Percentiles rank a stretch among this genome's conserved stretches.
phyloP scores from a whole-genome alignment of 2,113 vertebrate genomes.

The Urocitellus parryii region DNA sequence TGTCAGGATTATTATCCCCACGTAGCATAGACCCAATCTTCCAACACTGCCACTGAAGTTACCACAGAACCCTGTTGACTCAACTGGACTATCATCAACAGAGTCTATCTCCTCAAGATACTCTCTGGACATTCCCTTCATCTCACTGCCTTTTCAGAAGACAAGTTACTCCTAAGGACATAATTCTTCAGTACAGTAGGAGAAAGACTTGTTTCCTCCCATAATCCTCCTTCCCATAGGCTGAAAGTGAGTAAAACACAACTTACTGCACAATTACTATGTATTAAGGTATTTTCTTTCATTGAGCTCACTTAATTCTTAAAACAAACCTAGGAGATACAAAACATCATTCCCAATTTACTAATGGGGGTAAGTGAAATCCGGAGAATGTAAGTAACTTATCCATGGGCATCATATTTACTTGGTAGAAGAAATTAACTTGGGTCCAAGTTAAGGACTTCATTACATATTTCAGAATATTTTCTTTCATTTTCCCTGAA shows the following conservation, averaged over 20 bases:
- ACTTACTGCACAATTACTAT: no score
- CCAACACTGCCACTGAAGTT: background rate
- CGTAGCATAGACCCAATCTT: background rate
- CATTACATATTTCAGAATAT: background rate
- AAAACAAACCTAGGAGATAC: background rate
- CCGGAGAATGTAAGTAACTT: background rate
- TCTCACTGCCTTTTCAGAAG: background rate
- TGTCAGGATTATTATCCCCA: background rate
- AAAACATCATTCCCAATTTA: background rate
- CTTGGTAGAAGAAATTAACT: background rate
- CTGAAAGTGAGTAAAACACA: background rate
- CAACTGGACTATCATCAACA: background rate
- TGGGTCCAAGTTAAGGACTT: background rate
- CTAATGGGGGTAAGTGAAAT: background rate
- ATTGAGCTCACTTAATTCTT: background rate
- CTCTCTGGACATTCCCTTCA: background rate
- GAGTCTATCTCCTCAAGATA: background rate
- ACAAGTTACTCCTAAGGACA: background rate
- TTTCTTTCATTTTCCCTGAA: background rate
- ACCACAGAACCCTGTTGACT: background rate
- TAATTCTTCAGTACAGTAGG: no score
- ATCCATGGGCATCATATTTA: background rate
- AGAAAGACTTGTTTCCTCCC: fast-evolving
- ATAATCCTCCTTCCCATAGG: background rate
- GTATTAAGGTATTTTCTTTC: background rate